Conservation (phyloP, 2,888 invertebrate species). For the Drosophila diplacantha region DNA sequence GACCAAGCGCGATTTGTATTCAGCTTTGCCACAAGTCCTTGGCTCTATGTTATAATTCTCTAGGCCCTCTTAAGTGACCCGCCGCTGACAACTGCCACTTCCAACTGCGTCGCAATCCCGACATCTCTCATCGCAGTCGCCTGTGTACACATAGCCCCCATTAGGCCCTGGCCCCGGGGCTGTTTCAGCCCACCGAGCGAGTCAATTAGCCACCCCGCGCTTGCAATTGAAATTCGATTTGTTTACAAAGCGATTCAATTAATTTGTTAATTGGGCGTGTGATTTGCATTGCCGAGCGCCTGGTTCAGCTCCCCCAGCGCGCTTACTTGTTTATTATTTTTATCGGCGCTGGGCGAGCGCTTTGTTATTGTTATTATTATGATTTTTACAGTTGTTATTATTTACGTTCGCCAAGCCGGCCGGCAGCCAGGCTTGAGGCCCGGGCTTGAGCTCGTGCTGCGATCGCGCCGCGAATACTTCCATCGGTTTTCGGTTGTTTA, state of each 20-base stretch:
- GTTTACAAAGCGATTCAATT: slow-evolving; percentile 41
- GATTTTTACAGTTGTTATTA: slow-evolving; percentile 28
- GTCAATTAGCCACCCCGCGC: slow-evolving; percentile 17
- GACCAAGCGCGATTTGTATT: neutral
- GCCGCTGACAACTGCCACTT: neutral
- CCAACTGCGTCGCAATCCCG: neutral
- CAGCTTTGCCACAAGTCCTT: neutral
- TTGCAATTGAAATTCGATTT: slow-evolving; percentile 28
- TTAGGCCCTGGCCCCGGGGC: neutral
- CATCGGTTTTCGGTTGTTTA: neutral
- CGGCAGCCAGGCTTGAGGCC: slow-evolving; percentile 2
- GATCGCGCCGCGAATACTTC: neutral
- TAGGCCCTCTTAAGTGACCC: neutral
- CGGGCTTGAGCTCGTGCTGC: slow-evolving; percentile 2
- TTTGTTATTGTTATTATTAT: slow-evolving; percentile 25
- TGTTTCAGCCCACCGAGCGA: neutral
- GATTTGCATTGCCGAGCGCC: slow-evolving; percentile 42
- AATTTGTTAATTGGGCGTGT: slow-evolving; percentile 46
- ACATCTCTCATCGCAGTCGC: slow-evolving; percentile 1
- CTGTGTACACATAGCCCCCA: neutral
- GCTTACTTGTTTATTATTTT: slow-evolving; percentile 26
- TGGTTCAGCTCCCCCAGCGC: neutral
- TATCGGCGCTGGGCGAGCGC: slow-evolving; percentile 18
- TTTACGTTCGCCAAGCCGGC: slow-evolving; percentile 25
- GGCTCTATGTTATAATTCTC: too few relatives aligned